phyloP scores from a whole-genome alignment of 2,888 invertebrate species.

The Acutogordius australiensis region DNA sequence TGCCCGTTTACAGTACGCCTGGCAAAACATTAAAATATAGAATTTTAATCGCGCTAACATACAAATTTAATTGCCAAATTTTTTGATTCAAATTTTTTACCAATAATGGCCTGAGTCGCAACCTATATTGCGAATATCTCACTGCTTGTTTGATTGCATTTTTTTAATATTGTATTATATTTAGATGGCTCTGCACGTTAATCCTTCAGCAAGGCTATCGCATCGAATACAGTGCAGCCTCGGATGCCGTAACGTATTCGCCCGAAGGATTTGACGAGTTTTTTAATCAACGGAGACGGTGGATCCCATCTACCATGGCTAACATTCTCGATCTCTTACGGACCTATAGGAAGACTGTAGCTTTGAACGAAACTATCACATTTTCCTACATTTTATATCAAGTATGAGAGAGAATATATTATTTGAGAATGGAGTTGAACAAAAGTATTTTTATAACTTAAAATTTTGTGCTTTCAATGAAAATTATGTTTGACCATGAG shows the following conservation, averaged over 20 bases:
- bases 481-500: too few species aligned
- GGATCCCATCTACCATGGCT: conserved; percentile 23
- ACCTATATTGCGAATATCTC: too few species aligned
- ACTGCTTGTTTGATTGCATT: too few species aligned
- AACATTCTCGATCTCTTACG: conserved; percentile 21
- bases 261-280: conserved; percentile 23
- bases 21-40: too few species aligned
- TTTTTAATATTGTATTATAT: conserved; percentile 22
- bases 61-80: too few species aligned
- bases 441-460: too few species aligned
- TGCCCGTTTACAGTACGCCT: too few species aligned
- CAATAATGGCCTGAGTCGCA: too few species aligned
- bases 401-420: conserved; percentile 13
- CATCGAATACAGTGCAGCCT: conserved; percentile 26
- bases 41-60: too few species aligned
- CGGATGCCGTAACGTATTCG: conserved; percentile 25
- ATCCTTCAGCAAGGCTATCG: conserved; percentile 26
- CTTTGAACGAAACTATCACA: conserved; percentile 20
- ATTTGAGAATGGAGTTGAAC: too few species aligned
- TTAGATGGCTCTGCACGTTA: conserved; percentile 28
- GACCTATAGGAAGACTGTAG: conserved; percentile 18
- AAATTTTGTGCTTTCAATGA: too few species aligned
- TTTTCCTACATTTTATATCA: conserved; percentile 21
- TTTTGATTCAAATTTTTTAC: too few species aligned
- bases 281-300: conserved; percentile 21